These are phyloP conservation scores for Hesperia comma DNA, from an alignment of 2,888 invertebrate genomes.

Conservation along the genomic window DNA sequence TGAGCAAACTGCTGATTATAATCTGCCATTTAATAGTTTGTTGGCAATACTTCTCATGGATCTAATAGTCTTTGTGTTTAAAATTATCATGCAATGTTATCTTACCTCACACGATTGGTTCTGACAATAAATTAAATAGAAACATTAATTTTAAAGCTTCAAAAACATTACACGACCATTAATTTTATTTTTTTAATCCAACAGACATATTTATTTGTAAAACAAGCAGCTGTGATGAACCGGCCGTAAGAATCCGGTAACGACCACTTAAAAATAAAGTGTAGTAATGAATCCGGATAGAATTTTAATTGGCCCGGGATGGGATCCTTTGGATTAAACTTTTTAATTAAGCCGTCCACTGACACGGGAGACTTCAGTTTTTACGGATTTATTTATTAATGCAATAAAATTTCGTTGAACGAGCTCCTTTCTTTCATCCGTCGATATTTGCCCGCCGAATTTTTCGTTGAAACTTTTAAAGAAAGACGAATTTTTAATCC, in stretches of 20 bases:
- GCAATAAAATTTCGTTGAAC: constrained; percentile 45
- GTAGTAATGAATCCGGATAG: constrained; percentile 71
- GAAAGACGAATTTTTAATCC: not conserved
- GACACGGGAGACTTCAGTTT: constrained; percentile 63
- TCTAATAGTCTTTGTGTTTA: too few species aligned
- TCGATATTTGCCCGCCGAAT: constrained; percentile 12
- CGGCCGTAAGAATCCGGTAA: constrained; percentile 52
- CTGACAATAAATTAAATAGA: not conserved
- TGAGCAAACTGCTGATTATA: too few species aligned
- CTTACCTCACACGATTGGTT: too few species aligned
- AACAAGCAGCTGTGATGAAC: constrained; percentile 27
- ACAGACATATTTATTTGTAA: constrained; percentile 19
- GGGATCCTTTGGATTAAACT: constrained; percentile 61
- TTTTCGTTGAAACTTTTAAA: constrained; percentile 4
- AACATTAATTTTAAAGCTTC: not conserved
- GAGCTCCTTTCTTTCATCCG: constrained; percentile 47
- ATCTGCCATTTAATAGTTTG: too few species aligned
- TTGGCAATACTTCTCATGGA: too few species aligned
- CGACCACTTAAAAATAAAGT: constrained; percentile 71
- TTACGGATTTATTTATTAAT: constrained; percentile 60
- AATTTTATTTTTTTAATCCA: constrained; percentile 9
- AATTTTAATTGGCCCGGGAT: constrained; percentile 73
- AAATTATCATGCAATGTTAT: too few species aligned
- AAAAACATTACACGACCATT: not conserved
- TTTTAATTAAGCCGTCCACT: constrained; percentile 76